Evolutionary conservation across 2,113 vertebrate species (phyloP).

Genomic region (Gobiocypris rarus): DNA sequence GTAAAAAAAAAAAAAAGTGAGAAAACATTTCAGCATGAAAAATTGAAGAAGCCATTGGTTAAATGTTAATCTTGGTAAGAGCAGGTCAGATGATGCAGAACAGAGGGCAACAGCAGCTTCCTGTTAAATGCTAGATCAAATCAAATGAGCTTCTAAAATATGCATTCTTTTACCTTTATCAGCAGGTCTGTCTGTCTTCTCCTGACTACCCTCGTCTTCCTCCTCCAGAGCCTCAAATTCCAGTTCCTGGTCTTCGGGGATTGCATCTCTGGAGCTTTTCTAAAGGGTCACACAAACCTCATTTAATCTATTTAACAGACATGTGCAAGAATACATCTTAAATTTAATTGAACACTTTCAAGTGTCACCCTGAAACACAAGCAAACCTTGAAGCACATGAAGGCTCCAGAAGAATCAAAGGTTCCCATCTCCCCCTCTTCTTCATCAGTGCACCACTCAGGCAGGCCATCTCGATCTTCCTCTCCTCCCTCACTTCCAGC

Average conservation of each 20-base stretch:
- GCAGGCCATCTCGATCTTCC: slow-evolving; percentile 80
- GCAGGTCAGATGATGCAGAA: not conserved
- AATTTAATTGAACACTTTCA: not conserved
- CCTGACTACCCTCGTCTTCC: slow-evolving; percentile 66
- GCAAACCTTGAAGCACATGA: slow-evolving; percentile 80
- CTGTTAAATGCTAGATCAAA: not conserved
- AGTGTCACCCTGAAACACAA: not conserved
- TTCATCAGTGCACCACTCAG: slow-evolving; percentile 82
- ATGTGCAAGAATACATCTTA: not conserved
- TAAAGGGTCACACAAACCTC: slow-evolving; percentile 47
- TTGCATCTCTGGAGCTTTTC: slow-evolving; percentile 79
- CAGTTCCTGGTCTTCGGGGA: slow-evolving; percentile 78
- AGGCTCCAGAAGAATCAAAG: slow-evolving; percentile 82
- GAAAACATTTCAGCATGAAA: not conserved
- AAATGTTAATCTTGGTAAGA: not conserved
- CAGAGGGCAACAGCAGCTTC: not conserved
- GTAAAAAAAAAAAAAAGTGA: not conserved
- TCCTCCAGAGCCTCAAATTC: slow-evolving; percentile 79
- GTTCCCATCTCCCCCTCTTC: slow-evolving; percentile 84
- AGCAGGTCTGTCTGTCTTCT: slow-evolving; percentile 29
- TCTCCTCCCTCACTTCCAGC: slow-evolving; percentile 72
- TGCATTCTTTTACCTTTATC: slow-evolving; percentile 52
- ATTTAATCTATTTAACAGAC: not conserved
- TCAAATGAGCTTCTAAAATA: not conserved
- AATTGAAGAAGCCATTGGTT: not conserved